Percentiles rank a stretch among this genome's conserved stretches.
Evolutionary conservation across 2,888 invertebrate species (phyloP).

Genomic region (Scrobipalpa atriplicella): DNA sequence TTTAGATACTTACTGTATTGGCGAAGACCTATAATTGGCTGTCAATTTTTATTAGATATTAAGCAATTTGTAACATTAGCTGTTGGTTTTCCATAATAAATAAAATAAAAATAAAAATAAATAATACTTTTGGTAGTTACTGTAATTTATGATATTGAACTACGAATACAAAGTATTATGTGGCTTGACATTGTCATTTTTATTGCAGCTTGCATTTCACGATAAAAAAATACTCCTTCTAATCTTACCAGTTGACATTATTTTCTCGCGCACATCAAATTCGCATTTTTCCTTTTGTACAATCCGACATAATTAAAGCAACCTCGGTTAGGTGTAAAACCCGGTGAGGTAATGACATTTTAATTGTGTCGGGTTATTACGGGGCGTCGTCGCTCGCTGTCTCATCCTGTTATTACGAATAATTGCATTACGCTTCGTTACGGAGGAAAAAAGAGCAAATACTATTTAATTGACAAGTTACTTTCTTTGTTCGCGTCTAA

Average conservation of each 20-base stretch:
- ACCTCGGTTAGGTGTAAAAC: slow-evolving; percentile 76
- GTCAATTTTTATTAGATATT: too few species aligned
- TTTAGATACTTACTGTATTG: too few species aligned
- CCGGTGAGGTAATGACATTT: slow-evolving; percentile 77
- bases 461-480: slow-evolving; percentile 76
- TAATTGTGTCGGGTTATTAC: slow-evolving; percentile 78
- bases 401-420: slow-evolving; percentile 81
- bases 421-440: slow-evolving; percentile 83
- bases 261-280: slow-evolving; percentile 45
- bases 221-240: too few species aligned
- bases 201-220: too few species aligned
- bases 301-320: slow-evolving; percentile 67
- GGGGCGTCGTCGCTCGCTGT: slow-evolving; percentile 60
- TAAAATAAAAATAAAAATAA: too few species aligned
- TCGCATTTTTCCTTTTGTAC: slow-evolving; percentile 56
- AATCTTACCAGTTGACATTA: slow-evolving; percentile 19
- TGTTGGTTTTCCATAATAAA: too few species aligned
- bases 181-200: too few species aligned
- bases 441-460: slow-evolving; percentile 75
- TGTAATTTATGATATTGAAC: too few species aligned
- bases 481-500: slow-evolving; percentile 75
- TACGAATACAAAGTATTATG: too few species aligned
- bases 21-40: too few species aligned
- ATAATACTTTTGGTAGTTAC: too few species aligned
- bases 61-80: too few species aligned